phyloP scores from a whole-genome alignment of 2,113 vertebrate genomes.

The Siphamia tubifer region DNA sequence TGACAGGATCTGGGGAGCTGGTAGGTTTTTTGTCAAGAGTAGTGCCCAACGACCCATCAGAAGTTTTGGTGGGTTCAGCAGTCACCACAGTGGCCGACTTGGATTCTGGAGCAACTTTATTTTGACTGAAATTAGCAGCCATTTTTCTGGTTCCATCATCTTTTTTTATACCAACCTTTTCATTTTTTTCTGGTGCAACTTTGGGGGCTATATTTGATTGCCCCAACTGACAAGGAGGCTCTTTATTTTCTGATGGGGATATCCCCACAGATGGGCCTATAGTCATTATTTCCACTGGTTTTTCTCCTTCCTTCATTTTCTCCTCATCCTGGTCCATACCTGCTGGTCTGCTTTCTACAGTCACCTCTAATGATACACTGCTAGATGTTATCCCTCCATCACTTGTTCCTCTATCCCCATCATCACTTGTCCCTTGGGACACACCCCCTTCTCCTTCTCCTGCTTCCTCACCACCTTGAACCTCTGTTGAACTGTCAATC shows the following conservation, averaged over 20 bases:
- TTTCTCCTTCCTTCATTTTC: slow-evolving; percentile 18
- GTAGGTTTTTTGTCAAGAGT: slow-evolving; percentile 52
- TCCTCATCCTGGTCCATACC: slow-evolving; percentile 42
- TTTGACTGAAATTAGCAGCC: slow-evolving; percentile 58
- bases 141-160: slow-evolving; percentile 55
- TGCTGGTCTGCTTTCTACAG: slow-evolving; percentile 64
- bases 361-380: slow-evolving; percentile 77
- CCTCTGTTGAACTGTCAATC: slow-evolving; percentile 59
- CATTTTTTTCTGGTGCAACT: slow-evolving; percentile 29
- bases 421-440: slow-evolving; percentile 54
- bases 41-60: slow-evolving; percentile 44
- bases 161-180: slow-evolving; percentile 42
- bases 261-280: slow-evolving; percentile 56
- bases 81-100: slow-evolving; percentile 28
- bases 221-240: slow-evolving; percentile 30
- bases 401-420: slow-evolving; percentile 57
- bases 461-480: slow-evolving; percentile 45
- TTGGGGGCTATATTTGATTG: slow-evolving; percentile 40
- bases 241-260: slow-evolving; percentile 56
- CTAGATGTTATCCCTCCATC: slow-evolving; percentile 67
- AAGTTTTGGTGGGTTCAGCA: slow-evolving; percentile 36
- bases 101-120: slow-evolving; percentile 44
- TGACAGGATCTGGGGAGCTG: slow-evolving; percentile 59
- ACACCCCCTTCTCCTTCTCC: slow-evolving; percentile 57
- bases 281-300: slow-evolving; percentile 23